Evolutionary conservation across 2,797 vertebrate genomes (phyloP).

Genomic region (Carduelis carduelis): DNA sequence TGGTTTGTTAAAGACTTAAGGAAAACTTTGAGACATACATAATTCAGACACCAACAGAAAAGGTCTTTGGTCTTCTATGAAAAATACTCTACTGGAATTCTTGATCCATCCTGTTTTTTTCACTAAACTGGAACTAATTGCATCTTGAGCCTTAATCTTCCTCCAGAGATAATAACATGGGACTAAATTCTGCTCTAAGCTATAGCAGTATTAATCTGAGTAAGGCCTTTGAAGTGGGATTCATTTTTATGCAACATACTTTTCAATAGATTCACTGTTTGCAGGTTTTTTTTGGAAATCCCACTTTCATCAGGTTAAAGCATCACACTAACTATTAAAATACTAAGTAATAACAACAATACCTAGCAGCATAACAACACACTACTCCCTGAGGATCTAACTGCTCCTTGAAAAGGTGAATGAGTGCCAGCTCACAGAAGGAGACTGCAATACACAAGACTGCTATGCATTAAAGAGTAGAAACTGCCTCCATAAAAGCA

Average conservation of each 20-base stretch:
- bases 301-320: not conserved
- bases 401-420: not conserved
- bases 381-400: not conserved
- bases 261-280: not conserved
- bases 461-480: not conserved
- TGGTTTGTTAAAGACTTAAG: not conserved
- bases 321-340: not conserved
- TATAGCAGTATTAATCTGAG: conserved; percentile 12
- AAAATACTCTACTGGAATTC: not conserved
- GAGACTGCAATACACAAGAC: not conserved
- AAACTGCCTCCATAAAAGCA: not conserved
- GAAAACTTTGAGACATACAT: not conserved
- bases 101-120: not conserved
- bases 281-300: conserved; percentile 35
- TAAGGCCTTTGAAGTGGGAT: conserved; percentile 39
- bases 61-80: not conserved
- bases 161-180: conserved; percentile 32
- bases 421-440: not conserved
- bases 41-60: not conserved
- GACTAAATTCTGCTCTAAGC: conserved; percentile 24
- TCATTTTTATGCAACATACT: conserved; percentile 13
- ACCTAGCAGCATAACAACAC: not conserved
- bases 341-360: not conserved
- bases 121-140: conserved; percentile 28
- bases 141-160: conserved; percentile 49